Conservation (phyloP, 2,797 vertebrate species). For the Gouania willdenowi region DNA sequence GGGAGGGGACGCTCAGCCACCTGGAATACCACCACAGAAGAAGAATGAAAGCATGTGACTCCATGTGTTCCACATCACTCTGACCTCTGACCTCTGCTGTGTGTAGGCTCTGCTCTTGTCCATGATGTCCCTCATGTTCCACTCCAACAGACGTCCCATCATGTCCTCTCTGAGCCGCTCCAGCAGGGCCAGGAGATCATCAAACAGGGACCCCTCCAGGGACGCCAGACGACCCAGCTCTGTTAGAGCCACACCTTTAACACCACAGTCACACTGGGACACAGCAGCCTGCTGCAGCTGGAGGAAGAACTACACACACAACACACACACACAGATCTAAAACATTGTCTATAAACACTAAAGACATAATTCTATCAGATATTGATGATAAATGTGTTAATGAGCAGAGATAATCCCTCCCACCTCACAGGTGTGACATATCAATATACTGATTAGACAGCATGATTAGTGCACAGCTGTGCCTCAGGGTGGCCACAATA, state of each 20-base stretch:
- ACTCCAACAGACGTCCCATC: conserved; percentile 85
- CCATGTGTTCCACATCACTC: too few relatives aligned
- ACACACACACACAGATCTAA: too few relatives aligned
- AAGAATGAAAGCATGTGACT: not conserved
- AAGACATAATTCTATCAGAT: too few relatives aligned
- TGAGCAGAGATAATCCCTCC: too few relatives aligned
- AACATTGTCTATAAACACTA: too few relatives aligned
- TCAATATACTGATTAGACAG: too few relatives aligned
- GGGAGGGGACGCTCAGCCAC: conserved; percentile 90
- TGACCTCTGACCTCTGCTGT: conserved; percentile 87
- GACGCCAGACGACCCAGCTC: conserved; percentile 91
- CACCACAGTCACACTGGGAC: conserved; percentile 76
- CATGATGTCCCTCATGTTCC: conserved; percentile 88
- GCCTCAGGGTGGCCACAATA: too few relatives aligned
- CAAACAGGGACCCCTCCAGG: conserved; percentile 94
- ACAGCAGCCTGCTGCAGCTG: conserved; percentile 91
- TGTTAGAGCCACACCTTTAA: conserved; percentile 70
- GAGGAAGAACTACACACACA: conserved; percentile 96
- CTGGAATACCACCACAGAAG: conserved; percentile 47
- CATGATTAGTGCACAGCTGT: too few relatives aligned
- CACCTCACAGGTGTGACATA: too few relatives aligned
- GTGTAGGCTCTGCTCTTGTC: conserved; percentile 84
- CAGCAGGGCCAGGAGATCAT: conserved; percentile 86
- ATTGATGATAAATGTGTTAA: too few relatives aligned
- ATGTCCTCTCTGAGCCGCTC: conserved; percentile 91